Evolutionary conservation across 2,888 invertebrate species (phyloP).

Genomic region (Calameuta pallipes): DNA sequence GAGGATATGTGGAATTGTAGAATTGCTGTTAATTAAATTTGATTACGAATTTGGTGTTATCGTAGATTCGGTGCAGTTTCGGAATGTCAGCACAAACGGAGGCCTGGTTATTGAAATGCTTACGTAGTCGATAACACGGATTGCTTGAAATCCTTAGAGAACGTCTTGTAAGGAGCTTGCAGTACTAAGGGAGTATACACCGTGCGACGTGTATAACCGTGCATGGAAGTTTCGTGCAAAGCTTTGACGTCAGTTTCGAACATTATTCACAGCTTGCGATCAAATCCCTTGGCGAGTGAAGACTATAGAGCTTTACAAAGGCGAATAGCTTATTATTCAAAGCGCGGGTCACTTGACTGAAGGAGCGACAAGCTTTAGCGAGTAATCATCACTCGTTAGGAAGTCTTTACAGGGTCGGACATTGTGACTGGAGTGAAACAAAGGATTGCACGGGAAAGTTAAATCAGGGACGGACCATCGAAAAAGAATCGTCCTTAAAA

Average conservation of each 20-base stretch:
- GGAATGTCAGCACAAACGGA: background rate
- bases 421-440: background rate
- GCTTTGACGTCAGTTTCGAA: background rate
- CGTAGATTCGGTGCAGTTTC: background rate
- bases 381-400: background rate
- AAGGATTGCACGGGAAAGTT: background rate
- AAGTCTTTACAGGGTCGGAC: background rate
- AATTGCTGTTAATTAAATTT: background rate
- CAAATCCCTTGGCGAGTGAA: background rate
- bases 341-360: background rate
- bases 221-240: background rate
- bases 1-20: background rate
- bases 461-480: background rate
- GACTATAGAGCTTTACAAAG: background rate
- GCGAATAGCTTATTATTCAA: background rate
- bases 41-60: background rate
- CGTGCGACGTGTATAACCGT: background rate
- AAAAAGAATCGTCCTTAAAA: background rate
- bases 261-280: background rate
- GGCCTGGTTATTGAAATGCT: background rate
- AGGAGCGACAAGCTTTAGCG: background rate
- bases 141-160: background rate
- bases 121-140: background rate
- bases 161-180: background rate
- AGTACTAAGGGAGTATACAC: background rate